Conservation (phyloP, 1,140 invertebrate genomes). For the Drosophila pseudoananassae region DNA sequence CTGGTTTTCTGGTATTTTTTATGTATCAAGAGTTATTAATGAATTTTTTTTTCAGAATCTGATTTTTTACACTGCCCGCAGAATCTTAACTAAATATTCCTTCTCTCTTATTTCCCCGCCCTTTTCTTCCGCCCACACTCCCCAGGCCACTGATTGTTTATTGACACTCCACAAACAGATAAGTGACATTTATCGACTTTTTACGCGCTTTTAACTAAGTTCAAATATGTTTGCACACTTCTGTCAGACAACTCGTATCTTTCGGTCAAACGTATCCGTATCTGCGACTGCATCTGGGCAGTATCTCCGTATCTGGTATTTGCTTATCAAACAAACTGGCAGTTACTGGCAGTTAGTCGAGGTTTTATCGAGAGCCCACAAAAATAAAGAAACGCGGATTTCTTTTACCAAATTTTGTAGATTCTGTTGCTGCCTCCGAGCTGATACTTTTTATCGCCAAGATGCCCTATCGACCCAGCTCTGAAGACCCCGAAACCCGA, state of each 20-base stretch:
- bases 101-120: not conserved
- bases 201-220: slow-evolving; percentile 80
- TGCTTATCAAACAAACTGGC: slow-evolving; percentile 60
- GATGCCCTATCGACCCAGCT: slow-evolving; percentile 65
- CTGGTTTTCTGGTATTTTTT: too few relatives aligned
- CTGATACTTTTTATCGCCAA: slow-evolving; percentile 55
- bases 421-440: slow-evolving; percentile 27
- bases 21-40: too few relatives aligned
- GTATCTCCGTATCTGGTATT: slow-evolving; percentile 41
- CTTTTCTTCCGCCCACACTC: slow-evolving; percentile 2
- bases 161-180: slow-evolving; percentile 72
- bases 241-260: slow-evolving; percentile 44
- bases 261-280: slow-evolving; percentile 42
- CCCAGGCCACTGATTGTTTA: not conserved
- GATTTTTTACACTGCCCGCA: not conserved
- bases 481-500: not conserved
- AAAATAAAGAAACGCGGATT: slow-evolving; percentile 37
- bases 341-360: slow-evolving; percentile 41
- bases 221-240: slow-evolving; percentile 75
- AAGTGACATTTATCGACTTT: slow-evolving; percentile 81
- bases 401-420: slow-evolving; percentile 23
- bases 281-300: slow-evolving; percentile 50
- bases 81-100: not conserved
- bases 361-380: slow-evolving; percentile 57
- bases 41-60: not conserved